Percentiles rank a stretch among this genome's conserved stretches.
phyloP scores from a whole-genome alignment of 1,140 invertebrate genomes.

The Chionoecetes opilio region DNA sequence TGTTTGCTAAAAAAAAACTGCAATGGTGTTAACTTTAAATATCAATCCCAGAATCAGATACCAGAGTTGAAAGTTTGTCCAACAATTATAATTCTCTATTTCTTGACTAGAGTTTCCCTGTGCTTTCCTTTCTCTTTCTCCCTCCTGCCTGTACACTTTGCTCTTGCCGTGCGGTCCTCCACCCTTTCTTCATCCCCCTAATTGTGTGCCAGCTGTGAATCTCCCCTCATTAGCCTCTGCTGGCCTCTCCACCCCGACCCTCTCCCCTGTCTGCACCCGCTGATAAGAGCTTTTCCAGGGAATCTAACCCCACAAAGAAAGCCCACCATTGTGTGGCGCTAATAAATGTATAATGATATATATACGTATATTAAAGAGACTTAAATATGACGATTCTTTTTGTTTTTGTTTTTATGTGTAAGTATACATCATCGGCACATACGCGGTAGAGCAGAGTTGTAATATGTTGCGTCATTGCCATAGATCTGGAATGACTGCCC shows the following conservation, averaged over 20 bases:
- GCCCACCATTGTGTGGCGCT: background rate
- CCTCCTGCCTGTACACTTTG: background rate
- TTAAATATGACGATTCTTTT: background rate
- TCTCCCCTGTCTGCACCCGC: background rate
- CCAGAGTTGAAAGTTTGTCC: background rate
- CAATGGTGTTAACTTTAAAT: too few relatives aligned
- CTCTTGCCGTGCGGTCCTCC: background rate
- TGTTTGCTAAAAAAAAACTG: too few relatives aligned
- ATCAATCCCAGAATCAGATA: conserved; percentile 3
- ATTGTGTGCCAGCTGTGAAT: conserved; percentile 28
- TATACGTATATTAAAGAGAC: background rate
- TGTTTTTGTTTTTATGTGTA: too few relatives aligned
- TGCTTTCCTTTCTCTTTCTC: background rate
- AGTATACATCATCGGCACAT: too few relatives aligned
- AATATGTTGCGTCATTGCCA: too few relatives aligned
- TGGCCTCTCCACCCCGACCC: background rate
- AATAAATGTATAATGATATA: background rate
- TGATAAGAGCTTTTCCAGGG: conserved; percentile 28
- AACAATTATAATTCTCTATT: background rate
- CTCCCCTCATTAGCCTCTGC: conserved; percentile 12
- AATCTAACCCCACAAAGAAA: conserved; percentile 30
- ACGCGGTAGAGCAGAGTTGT: too few relatives aligned
- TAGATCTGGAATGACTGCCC: too few relatives aligned
- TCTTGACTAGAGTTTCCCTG: background rate
- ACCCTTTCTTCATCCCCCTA: conserved; percentile 27